Conservation (phyloP, 2,113 vertebrate species). For the Picathartes gymnocephalus region DNA sequence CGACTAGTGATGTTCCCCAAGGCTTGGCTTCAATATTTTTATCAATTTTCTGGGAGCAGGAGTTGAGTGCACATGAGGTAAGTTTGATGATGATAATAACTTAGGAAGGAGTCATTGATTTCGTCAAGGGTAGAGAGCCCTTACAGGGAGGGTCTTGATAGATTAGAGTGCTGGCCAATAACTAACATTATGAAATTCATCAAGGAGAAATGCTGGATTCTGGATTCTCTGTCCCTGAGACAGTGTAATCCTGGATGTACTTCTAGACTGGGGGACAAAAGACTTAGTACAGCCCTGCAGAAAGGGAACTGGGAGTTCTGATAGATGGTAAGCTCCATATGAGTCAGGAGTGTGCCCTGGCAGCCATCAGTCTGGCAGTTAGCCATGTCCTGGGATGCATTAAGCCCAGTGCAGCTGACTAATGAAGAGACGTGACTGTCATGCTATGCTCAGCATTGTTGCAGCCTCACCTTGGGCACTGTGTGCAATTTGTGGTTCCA, state of each 20-base stretch:
- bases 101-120: neutral
- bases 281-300: neutral
- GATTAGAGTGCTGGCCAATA: neutral
- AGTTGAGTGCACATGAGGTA: neutral
- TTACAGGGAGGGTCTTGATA: neutral
- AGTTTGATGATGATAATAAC: neutral
- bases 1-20: rapidly evolving
- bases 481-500: neutral
- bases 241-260: neutral
- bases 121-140: rapidly evolving
- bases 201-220: neutral
- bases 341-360: neutral
- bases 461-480: neutral
- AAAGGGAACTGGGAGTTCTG: neutral
- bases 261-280: rapidly evolving
- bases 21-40: neutral
- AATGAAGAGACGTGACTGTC: neutral
- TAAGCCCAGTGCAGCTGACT: neutral
- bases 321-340: neutral
- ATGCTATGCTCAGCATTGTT: rapidly evolving
- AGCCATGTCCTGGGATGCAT: neutral
- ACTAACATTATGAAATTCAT: neutral
- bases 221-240: rapidly evolving
- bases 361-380: neutral
- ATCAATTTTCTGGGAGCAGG: neutral